These are phyloP conservation scores for Indicator maculatus DNA, from an alignment of 2,113 vertebrate species.

Conservation along the genomic window DNA sequence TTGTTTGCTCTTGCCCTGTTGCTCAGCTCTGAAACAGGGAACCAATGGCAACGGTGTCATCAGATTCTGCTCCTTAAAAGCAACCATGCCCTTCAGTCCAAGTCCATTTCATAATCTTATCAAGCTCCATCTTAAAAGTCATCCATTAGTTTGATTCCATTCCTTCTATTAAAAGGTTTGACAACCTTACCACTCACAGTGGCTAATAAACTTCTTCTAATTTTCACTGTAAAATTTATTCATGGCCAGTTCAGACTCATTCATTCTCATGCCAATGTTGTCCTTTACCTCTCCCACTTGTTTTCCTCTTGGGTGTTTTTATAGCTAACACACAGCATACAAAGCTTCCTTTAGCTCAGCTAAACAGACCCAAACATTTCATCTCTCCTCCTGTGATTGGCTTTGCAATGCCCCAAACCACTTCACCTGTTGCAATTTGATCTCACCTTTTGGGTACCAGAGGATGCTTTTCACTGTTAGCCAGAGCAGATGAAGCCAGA, in stretches of 20 bases:
- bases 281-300: background rate
- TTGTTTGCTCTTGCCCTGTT: background rate
- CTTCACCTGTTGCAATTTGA: background rate
- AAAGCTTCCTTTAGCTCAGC: background rate
- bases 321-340: background rate
- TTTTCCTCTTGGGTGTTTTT: constrained; percentile 25
- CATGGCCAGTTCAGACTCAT: background rate
- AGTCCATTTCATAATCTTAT: background rate
- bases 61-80: background rate
- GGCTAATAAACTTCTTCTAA: background rate
- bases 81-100: background rate
- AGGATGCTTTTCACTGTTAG: background rate
- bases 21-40: background rate
- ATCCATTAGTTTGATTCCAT: background rate
- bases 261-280: constrained; percentile 9
- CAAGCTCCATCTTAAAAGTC: background rate
- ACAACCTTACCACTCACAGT: background rate
- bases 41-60: background rate
- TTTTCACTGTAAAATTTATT: background rate
- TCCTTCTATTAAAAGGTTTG: background rate
- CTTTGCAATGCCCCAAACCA: background rate
- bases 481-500: background rate
- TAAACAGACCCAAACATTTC: background rate
- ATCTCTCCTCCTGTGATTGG: background rate
- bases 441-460: background rate